Base-by-base conservation (phyloP, 2,888 invertebrate genomes). In the Apamea anceps region DNA sequence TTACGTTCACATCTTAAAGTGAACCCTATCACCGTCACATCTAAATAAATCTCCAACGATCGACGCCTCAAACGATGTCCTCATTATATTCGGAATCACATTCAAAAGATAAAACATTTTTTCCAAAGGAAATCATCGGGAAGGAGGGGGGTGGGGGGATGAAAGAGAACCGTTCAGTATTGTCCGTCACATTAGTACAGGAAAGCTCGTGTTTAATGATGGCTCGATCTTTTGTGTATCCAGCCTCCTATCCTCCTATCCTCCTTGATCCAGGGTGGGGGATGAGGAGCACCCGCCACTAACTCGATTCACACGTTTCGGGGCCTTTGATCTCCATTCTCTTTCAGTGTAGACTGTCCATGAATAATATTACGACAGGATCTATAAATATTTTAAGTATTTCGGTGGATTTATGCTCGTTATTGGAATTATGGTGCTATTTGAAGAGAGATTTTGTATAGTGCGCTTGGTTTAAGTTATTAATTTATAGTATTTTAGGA, bases 241-340 rank as follows among this genome's bases (percentile, higher is more conserved):
- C 89, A 85, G 80, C 85, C 84, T 86, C 87, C 76, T 72, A 60
- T 57, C 25, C 85, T 86, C 85, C 76, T 72, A 77, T 48, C 37
- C 85, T 86, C 87, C 78, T 63, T 77, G 60, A 72, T 81, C 63
- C 79, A 62, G 5, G 6, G 28, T 48, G 54, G 75, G 86, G 85
- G 85, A 18, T 75, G 81, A 28, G 77, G 12, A 54, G 45, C 77
- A 28, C 84, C 87, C 85, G 66, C 82, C 82, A 80, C 90, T 93
- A 93, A 94, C 93, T 93, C 90, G 89, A 94, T 95, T 94, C 95
- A 94, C 94, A 95, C 94, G 92, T 94, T 93, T 91, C 86, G 86
- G 81, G 88, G 85, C 90, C 93, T 95, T 95, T 95, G 95, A 95
- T 95, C 93, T 93, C 87, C 80, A 87, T 90, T 88, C 88, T 91